Base-by-base conservation (phyloP, 2,888 invertebrate genomes). In the Chironomus tentans region DNA sequence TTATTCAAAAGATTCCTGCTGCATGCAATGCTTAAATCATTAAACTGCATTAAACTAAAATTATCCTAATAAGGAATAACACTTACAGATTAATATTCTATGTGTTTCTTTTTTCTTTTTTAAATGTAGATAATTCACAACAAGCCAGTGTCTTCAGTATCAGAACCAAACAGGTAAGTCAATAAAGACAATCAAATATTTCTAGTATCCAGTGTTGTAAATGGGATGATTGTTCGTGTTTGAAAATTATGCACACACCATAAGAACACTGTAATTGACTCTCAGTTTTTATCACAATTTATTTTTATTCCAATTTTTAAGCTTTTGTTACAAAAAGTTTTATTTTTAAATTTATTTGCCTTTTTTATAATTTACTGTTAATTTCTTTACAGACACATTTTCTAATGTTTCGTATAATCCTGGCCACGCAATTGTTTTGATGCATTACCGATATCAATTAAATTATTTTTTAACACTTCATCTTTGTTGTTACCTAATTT, bases 91-190 rank as follows among this genome's bases (percentile, higher is more conserved):
- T 28, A 28, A 28, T 28, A 4, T 5, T 4, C 1, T 4, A 28
- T 28, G 28, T 28, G 7, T 6, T 50, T 56, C 28, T 56, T 2
- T 71, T 47, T 48, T 3, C 22, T 18, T 74, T 68, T 6, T 47
- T 61, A n/a, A 21, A 86, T 86, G n/a, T 84, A 89, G 89, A 89
- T 89, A 86, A 89, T 89, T 82, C 89, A 89, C 82, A 87, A 87
- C 82, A 86, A 86, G 79, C 82, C 86, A 78, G 84, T 86, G 79
- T 82, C 86, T 79, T 85, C 85, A 78, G 84, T 86, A 79, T 83
- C 85, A 79, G 87, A 88, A 82, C 84, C 87, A 77, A 85, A 86
- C 79, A 88, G 88, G 89, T 89, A 85, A 86, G 15, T n/a, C 15
- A 70, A 70, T 68, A 28, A 68, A 18, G 10, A 10, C 10, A 28